These are phyloP conservation scores for Sebastes aleutianus DNA, from an alignment of 2,797 vertebrate genomes.

Conservation along the genomic window DNA sequence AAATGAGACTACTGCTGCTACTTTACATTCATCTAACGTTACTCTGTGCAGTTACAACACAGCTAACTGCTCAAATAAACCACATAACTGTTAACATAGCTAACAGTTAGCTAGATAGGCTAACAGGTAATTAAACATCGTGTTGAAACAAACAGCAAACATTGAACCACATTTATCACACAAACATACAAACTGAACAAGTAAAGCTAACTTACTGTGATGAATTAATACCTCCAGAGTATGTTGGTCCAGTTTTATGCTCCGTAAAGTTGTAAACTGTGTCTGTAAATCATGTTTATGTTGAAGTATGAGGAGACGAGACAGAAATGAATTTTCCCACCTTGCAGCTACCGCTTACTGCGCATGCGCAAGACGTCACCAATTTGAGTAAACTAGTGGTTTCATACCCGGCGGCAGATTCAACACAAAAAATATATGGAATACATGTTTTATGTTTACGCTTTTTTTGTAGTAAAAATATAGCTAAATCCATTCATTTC, in stretches of 20 bases:
- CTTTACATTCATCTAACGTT: neutral
- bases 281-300: conserved; percentile 39
- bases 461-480: too few species aligned
- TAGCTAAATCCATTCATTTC: neutral
- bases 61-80: neutral
- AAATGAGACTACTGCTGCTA: neutral
- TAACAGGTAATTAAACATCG: neutral
- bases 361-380: conserved; percentile 57
- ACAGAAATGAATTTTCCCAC: conserved; percentile 66
- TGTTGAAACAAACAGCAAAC: neutral
- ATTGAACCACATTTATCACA: neutral
- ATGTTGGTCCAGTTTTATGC: neutral
- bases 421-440: neutral
- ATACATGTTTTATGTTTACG: too few species aligned
- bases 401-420: conserved; percentile 44
- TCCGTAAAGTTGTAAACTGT: neutral
- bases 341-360: neutral
- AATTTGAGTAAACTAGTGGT: neutral
- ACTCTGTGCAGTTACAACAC: neutral
- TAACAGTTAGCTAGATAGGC: neutral
- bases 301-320: neutral
- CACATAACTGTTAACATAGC: neutral
- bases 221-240: neutral
- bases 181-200: neutral
- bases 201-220: conserved; percentile 30